phyloP scores from a whole-genome alignment of 2,888 invertebrate genomes.

The Aricia artaxerxes region DNA sequence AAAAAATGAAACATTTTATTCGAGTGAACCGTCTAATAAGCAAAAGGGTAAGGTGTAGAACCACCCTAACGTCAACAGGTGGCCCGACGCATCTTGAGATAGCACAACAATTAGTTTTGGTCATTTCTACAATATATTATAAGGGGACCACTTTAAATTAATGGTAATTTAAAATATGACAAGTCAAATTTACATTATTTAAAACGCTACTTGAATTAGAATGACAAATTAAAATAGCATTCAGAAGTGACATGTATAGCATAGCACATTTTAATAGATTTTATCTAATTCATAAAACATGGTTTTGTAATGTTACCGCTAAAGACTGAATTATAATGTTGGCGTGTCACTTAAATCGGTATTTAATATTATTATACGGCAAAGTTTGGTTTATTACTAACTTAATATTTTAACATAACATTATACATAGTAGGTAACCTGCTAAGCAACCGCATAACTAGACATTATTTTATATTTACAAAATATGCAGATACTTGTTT shows the following conservation, averaged over 20 bases:
- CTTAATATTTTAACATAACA: no score
- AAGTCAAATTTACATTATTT: background rate
- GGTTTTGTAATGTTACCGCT: background rate
- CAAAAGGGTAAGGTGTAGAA: slow-evolving; percentile 1
- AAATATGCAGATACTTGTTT: no score
- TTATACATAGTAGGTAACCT: no score
- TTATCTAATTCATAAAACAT: background rate
- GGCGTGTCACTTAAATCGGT: background rate
- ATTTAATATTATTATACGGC: background rate
- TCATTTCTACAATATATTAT: slow-evolving; percentile 4
- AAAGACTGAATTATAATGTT: background rate
- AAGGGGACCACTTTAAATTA: background rate
- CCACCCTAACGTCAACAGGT: slow-evolving; percentile 1
- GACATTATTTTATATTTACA: no score
- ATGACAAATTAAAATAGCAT: slow-evolving; percentile 8
- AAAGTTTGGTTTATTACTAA: background rate
- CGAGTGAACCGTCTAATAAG: background rate
- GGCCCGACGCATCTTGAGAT: slow-evolving; percentile 13
- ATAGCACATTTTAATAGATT: slow-evolving; percentile 5
- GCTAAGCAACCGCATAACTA: no score
- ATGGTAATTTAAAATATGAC: slow-evolving; percentile 21
- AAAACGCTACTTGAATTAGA: slow-evolving; percentile 5
- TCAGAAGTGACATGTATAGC: background rate
- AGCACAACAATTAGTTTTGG: slow-evolving; percentile 3
- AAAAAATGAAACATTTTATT: background rate